Evolutionary conservation across 23 tunicate genomes (phyloP), one percentile per base, ranked within the genome.

Genomic region (Styela plicata): DNA sequence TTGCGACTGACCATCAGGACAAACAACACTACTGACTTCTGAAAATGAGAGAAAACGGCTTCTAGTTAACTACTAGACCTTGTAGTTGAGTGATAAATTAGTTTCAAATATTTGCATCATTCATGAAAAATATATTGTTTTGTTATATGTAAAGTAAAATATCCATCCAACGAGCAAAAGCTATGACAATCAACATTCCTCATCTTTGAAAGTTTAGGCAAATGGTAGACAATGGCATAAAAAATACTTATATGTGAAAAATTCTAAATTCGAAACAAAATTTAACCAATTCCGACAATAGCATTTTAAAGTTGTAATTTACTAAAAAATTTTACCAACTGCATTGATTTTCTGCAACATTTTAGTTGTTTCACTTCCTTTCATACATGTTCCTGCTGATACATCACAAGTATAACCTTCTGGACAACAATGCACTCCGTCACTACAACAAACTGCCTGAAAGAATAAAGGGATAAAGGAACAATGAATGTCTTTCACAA

Each of bases 391-490:
- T 25, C 71, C 71, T 28, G 36, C 77, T 3, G 36, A 16, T 27
- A 36, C 29, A 71, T 71, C 27, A 28, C 81, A 76, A 76, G 81
- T 76, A 37, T 2, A 76, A 24, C 65, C 73, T 24, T 36, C 2
- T 0, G 81, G 81, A 29, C 81, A 76, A 28, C 81, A 76, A 24
- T 76, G 81, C 22, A 7, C 66, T 0, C 57, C 24, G 29, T 76
- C 81, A 53, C 27, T 2, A 66, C 81, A 76, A 76, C 81, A 76
- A 24, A 76, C 81, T 16, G 81, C 81, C 32, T 76, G 30, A 10
- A 67, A 67, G 57, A n/a, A n/a, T n/a, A n/a, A n/a, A n/a, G n/a
- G n/a, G n/a, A n/a, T n/a, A n/a, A n/a, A n/a, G n/a, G n/a, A n/a
- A n/a, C n/a, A n/a, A n/a, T n/a, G n/a, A n/a, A n/a, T n/a, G n/a